Conservation (phyloP, 2,888 invertebrate genomes). For the Agonopterix subpropinquella region DNA sequence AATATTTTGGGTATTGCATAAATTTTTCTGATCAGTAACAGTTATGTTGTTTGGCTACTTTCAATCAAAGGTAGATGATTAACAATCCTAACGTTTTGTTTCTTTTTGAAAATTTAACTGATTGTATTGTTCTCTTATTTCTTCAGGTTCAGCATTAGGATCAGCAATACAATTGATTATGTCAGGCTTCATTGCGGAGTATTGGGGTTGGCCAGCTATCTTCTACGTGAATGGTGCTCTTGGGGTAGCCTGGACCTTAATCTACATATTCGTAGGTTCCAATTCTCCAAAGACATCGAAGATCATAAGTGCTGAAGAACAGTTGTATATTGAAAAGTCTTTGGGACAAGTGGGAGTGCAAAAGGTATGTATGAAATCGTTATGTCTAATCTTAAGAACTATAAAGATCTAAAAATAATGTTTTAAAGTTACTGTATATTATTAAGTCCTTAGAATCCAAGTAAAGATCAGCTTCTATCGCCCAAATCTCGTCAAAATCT, state of each 20-base stretch:
- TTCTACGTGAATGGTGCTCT: conserved; percentile 78
- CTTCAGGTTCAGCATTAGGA: conserved; percentile 72
- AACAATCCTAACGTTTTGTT: neutral
- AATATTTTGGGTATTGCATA: neutral
- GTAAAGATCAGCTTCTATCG: neutral
- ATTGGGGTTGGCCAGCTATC: conserved; percentile 80
- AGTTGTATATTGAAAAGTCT: conserved; percentile 76
- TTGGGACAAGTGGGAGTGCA: conserved; percentile 30
- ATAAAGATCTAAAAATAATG: no score
- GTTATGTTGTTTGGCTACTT: neutral
- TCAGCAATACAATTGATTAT: conserved; percentile 73
- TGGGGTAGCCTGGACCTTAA: conserved; percentile 70
- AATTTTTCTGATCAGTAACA: neutral
- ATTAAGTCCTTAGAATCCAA: neutral
- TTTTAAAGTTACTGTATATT: no score
- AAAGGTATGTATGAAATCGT: conserved; percentile 19
- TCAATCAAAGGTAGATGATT: neutral
- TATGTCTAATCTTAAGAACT: no score
- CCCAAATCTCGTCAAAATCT: no score
- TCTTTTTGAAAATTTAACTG: neutral
- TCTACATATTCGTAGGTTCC: conserved; percentile 77
- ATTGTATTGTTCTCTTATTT: neutral
- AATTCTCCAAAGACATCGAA: conserved; percentile 77
- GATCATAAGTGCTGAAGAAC: conserved; percentile 75
- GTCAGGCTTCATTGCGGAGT: conserved; percentile 54